Percentiles rank a stretch among this genome's conserved stretches.
These are phyloP conservation scores for Acronicta aceris DNA, from an alignment of 2,888 invertebrate species.

Conservation along the genomic window DNA sequence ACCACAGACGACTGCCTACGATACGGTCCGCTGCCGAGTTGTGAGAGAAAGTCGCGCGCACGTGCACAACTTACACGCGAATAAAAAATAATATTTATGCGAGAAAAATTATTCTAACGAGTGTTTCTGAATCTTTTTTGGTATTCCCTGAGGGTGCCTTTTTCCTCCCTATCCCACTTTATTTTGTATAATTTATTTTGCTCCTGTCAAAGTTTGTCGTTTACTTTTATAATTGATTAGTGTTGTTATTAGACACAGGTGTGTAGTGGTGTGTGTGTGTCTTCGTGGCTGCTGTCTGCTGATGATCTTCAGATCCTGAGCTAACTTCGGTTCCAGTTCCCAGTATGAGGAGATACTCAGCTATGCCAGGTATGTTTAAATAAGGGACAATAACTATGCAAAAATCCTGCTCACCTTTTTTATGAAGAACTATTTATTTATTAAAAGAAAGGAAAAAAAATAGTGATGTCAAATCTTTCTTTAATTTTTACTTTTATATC, in stretches of 20 bases:
- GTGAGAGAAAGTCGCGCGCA: conserved; percentile 70
- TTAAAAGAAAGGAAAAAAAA: too few species aligned
- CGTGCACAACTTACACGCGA: conserved; percentile 77
- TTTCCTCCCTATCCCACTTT: conserved; percentile 33
- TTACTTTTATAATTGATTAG: conserved; percentile 61
- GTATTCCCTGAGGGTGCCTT: conserved; percentile 20
- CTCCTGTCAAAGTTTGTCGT: conserved; percentile 50
- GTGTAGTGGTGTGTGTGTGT: conserved; percentile 80
- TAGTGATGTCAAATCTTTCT: too few species aligned
- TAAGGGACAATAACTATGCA: background rate
- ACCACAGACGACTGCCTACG: conserved; percentile 79
- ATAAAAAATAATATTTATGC: conserved; percentile 51
- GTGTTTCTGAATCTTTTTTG: conserved; percentile 44
- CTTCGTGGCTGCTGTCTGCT: conserved; percentile 69
- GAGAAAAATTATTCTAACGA: conserved; percentile 57
- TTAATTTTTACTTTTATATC: too few species aligned
- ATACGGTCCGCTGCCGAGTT: conserved; percentile 79
- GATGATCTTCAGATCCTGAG: conserved; percentile 74
- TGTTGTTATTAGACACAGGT: conserved; percentile 71
- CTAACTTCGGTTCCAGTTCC: conserved; percentile 55
- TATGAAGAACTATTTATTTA: background rate
- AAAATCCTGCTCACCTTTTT: background rate
- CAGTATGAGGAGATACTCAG: conserved; percentile 79
- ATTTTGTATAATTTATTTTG: conserved; percentile 35
- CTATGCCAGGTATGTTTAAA: conserved; percentile 76